Conservation (phyloP, 2,888 invertebrate genomes). For the Tupiocoris notatus region DNA sequence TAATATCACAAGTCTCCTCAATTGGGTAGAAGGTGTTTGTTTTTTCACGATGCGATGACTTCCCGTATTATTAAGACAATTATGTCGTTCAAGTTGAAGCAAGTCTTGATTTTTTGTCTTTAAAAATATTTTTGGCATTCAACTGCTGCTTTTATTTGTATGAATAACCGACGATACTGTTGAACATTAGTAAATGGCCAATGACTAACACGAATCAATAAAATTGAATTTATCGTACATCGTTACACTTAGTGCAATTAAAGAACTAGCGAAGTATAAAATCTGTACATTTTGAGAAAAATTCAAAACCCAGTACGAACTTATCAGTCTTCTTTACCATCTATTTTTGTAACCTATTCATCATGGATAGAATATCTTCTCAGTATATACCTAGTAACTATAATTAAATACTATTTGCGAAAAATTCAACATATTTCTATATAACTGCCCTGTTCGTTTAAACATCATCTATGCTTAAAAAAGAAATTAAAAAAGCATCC, state of each 20-base stretch:
- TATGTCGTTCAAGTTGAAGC: no score
- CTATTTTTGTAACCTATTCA: conserved; percentile 45
- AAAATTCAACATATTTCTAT: conserved; percentile 46
- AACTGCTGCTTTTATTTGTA: no score
- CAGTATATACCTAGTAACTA: conserved; percentile 46
- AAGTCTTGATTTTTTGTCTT: no score
- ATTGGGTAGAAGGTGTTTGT: no score
- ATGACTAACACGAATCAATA: background rate
- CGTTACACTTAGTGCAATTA: conserved; percentile 7
- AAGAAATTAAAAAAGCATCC: conserved; percentile 45
- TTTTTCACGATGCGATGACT: no score
- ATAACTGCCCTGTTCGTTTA: conserved; percentile 47
- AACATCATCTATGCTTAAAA: conserved; percentile 45
- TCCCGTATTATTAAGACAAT: no score
- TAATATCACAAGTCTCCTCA: conserved; percentile 46
- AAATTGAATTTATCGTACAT: background rate
- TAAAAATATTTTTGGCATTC: no score
- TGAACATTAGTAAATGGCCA: conserved; percentile 31
- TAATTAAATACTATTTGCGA: conserved; percentile 46
- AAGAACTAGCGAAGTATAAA: conserved; percentile 30
- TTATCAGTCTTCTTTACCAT: conserved; percentile 47
- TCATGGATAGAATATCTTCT: conserved; percentile 43
- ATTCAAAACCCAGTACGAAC: conserved; percentile 45
- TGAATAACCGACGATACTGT: no score
- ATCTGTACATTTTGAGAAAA: conserved; percentile 34